Evolutionary conservation across 2,113 vertebrate species (phyloP).

Genomic region (Aptenodytes patagonicus): DNA sequence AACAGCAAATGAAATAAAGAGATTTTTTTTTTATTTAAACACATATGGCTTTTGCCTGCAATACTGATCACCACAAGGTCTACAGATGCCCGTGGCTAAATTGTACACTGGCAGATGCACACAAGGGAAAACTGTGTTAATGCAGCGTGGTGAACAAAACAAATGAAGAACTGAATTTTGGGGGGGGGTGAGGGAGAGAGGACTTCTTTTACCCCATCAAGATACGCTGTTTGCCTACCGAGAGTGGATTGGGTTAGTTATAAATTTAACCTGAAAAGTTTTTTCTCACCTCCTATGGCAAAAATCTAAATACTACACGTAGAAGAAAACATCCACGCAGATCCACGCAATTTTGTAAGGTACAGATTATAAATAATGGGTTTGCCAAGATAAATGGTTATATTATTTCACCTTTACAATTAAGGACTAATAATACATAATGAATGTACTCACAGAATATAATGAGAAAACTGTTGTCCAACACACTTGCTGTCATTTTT

Average conservation of each 20-base stretch:
- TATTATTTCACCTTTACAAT: constrained; percentile 28
- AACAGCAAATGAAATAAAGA: constrained; percentile 84
- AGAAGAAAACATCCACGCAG: not conserved
- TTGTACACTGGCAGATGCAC: constrained; percentile 82
- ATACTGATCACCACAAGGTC: constrained; percentile 83
- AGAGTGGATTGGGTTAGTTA: constrained; percentile 15
- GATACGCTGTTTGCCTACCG: constrained; percentile 34
- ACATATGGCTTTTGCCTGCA: constrained; percentile 87
- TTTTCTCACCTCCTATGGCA: not conserved
- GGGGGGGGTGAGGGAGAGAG: not conserved
- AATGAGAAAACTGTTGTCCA: constrained; percentile 27
- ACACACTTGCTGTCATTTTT: constrained; percentile 21
- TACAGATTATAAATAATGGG: not conserved
- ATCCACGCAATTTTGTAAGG: not conserved
- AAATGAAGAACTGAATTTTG: constrained; percentile 81
- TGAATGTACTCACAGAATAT: constrained; percentile 12
- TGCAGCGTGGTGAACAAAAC: constrained; percentile 85
- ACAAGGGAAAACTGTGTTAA: constrained; percentile 82
- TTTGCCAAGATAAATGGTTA: constrained; percentile 40
- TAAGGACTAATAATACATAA: constrained; percentile 41
- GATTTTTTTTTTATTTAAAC: constrained; percentile 79
- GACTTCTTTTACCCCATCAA: not conserved
- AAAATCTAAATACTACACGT: not conserved
- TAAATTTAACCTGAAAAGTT: not conserved
- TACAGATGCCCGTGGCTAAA: constrained; percentile 85